A percentile compares a stretch with the other conserved stretches of the same genome.
phyloP scores from a whole-genome alignment of 2,797 vertebrate species.

The Scolopax rusticola region DNA sequence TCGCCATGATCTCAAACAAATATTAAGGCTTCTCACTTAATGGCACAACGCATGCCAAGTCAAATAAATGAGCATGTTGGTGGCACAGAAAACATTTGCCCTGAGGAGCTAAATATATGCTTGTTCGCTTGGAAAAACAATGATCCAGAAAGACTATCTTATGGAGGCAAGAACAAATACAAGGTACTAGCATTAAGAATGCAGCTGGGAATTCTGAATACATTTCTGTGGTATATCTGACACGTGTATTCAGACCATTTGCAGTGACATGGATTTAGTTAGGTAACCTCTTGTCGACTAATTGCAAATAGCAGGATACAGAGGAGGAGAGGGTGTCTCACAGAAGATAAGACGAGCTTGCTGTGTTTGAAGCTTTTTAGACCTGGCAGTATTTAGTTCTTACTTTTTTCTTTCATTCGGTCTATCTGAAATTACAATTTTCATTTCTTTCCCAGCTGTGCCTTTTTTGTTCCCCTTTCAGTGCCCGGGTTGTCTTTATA shows the following conservation, averaged over 20 bases:
- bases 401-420: not conserved
- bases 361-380: not conserved
- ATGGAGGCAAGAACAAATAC: not conserved
- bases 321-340: fast-evolving
- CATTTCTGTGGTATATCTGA: not conserved
- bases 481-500: not conserved
- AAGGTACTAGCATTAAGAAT: not conserved
- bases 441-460: not conserved
- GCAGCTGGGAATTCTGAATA: not conserved
- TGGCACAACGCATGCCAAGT: slow-evolving; percentile 5
- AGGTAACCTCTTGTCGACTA: not conserved
- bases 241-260: not conserved
- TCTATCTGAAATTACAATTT: not conserved
- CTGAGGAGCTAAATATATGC: not conserved
- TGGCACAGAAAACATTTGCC: slow-evolving; percentile 36
- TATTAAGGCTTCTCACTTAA: slow-evolving; percentile 26
- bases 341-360: not conserved
- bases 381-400: not conserved
- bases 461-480: not conserved
- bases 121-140: not conserved
- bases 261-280: not conserved
- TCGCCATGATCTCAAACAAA: not conserved
- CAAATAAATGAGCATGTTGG: slow-evolving; percentile 15
- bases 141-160: not conserved
- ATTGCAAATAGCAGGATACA: not conserved